Conservation (phyloP, 2,113 vertebrate species). For the Setophaga petechia region DNA sequence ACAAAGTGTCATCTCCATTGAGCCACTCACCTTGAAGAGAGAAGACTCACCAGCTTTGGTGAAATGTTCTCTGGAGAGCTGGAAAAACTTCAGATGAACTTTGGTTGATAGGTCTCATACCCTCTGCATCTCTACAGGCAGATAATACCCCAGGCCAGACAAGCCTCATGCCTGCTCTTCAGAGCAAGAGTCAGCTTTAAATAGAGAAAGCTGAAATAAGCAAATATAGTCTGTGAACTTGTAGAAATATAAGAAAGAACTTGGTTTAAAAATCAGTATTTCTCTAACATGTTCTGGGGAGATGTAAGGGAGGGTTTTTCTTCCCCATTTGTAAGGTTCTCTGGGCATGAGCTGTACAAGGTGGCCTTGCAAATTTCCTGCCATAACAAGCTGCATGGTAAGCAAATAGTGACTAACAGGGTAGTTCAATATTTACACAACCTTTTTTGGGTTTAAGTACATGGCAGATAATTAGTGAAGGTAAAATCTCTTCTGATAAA, state of each 20-base stretch:
- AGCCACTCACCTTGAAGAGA: background rate
- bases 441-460: background rate
- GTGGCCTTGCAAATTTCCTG: background rate
- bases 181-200: background rate
- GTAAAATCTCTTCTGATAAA: background rate
- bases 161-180: background rate
- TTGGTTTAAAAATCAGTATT: background rate
- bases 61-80: background rate
- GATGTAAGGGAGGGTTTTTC: background rate
- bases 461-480: background rate
- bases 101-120: background rate
- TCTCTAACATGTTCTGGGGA: background rate
- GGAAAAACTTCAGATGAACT: background rate
- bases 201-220: background rate
- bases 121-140: background rate
- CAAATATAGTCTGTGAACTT: background rate
- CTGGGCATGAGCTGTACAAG: background rate
- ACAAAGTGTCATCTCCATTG: background rate
- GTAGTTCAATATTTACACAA: background rate
- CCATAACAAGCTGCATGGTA: background rate
- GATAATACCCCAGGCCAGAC: background rate
- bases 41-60: background rate
- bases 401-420: background rate
- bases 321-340: background rate
- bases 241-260: background rate